phyloP scores from a whole-genome alignment of 2,113 vertebrate genomes.

The Etheostoma cragini region DNA sequence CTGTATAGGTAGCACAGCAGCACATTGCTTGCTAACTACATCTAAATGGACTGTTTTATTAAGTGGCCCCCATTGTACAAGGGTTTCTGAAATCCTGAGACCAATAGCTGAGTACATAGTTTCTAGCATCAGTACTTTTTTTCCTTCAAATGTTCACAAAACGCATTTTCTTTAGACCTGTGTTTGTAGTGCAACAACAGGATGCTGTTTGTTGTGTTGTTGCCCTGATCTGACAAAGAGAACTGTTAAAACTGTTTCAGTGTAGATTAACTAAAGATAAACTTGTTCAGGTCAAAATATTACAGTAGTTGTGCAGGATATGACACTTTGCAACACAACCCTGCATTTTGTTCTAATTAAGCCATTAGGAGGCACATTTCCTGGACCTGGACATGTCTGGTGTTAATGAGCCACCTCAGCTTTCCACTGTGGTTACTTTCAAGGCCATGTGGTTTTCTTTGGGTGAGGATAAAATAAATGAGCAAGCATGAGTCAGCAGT shows the following conservation, averaged over 20 bases:
- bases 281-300: slow-evolving; percentile 7
- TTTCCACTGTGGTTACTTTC: slow-evolving; percentile 67
- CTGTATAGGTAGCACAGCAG: background rate
- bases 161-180: background rate
- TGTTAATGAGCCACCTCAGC: slow-evolving; percentile 71
- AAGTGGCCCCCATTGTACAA: slow-evolving; percentile 34
- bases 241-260: background rate
- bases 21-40: slow-evolving; percentile 19
- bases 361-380: slow-evolving; percentile 55
- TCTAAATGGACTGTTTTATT: slow-evolving; percentile 38
- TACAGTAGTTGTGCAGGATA: slow-evolving; percentile 11
- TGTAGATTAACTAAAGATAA: background rate
- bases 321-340: slow-evolving; percentile 13
- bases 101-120: slow-evolving; percentile 36
- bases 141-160: slow-evolving; percentile 18
- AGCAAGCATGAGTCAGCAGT: slow-evolving; percentile 68
- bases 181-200: slow-evolving; percentile 1
- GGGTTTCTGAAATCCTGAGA: slow-evolving; percentile 39
- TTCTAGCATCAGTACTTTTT: slow-evolving; percentile 16
- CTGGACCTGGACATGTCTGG: slow-evolving; percentile 46
- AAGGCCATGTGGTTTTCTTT: slow-evolving; percentile 64
- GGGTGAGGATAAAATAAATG: slow-evolving; percentile 60
- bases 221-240: background rate
- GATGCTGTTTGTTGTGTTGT: background rate
- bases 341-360: slow-evolving; percentile 57